These are phyloP conservation scores for Taeniopygia guttata DNA, from an alignment of 2,797 vertebrate genomes.

Conservation along the genomic window DNA sequence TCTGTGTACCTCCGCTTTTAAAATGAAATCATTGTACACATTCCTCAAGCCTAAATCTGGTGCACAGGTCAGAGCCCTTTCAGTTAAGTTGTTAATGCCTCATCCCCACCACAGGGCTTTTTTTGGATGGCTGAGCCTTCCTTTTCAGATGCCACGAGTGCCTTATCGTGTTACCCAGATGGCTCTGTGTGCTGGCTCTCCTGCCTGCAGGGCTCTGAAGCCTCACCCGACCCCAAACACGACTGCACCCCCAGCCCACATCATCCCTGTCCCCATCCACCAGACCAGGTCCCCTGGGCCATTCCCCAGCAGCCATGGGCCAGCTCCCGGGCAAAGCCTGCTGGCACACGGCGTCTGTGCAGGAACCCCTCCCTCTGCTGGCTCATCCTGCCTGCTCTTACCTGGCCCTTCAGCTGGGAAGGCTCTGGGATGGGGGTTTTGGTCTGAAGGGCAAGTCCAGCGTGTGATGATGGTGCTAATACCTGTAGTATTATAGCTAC, in stretches of 20 bases:
- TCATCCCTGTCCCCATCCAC: background rate
- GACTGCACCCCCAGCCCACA: background rate
- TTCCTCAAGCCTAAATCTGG: background rate
- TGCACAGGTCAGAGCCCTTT: background rate
- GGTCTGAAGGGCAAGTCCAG: background rate
- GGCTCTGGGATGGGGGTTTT: background rate
- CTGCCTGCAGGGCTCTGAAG: background rate
- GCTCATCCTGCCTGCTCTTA: background rate
- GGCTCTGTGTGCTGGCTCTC: background rate
- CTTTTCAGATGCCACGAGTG: background rate
- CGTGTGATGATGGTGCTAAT: background rate
- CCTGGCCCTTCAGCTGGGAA: background rate
- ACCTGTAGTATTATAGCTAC: background rate
- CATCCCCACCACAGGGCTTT: background rate
- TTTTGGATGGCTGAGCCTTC: background rate
- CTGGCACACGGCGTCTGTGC: accelerated
- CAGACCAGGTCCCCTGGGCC: background rate
- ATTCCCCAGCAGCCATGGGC: accelerated
- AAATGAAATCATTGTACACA: background rate
- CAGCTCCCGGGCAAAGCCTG: background rate
- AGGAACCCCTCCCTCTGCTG: background rate
- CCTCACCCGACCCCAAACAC: background rate
- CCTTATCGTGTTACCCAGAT: background rate
- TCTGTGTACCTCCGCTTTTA: background rate
- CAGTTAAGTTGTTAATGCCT: background rate